Percentiles rank a stretch among this genome's conserved stretches.
Evolutionary conservation across 2,797 vertebrate genomes (phyloP).

Genomic region (Notolepis coatsorum): DNA sequence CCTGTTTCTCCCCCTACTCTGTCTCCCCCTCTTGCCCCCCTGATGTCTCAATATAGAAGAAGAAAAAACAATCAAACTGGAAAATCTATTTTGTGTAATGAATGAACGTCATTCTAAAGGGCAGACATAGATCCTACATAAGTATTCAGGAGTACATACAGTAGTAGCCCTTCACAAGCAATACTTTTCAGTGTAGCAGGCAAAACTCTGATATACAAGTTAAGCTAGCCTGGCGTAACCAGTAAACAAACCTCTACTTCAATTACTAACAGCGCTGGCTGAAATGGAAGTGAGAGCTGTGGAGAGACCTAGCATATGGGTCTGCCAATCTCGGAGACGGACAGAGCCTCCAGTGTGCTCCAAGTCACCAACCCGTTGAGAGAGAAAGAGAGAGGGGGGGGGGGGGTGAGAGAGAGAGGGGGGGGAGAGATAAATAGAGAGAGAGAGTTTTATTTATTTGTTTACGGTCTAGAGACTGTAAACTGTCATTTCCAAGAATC

Average conservation of each 20-base stretch:
- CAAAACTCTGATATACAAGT: background rate
- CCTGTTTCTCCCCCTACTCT: too few species aligned
- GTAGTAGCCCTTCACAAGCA: too few species aligned
- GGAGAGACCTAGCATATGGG: background rate
- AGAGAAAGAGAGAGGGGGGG: background rate
- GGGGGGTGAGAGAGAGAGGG: background rate
- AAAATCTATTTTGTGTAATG: too few species aligned
- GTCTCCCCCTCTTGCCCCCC: too few species aligned
- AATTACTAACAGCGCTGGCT: constrained; percentile 5
- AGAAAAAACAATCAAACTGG: too few species aligned
- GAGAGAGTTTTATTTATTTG: constrained; percentile 22
- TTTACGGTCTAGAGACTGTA: too few species aligned
- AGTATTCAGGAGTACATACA: too few species aligned
- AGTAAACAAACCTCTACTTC: background rate
- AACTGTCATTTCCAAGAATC: constrained; percentile 11
- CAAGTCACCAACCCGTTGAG: background rate
- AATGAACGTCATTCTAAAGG: too few species aligned
- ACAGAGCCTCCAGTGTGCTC: constrained; percentile 5
- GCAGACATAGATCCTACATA: too few species aligned
- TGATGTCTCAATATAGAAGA: too few species aligned
- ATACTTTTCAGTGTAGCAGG: background rate
- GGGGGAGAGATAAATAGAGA: constrained; percentile 2
- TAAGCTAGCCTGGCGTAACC: background rate
- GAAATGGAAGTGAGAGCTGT: constrained; percentile 6
- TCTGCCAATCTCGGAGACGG: background rate